Evolutionary conservation across 2,797 vertebrate species (phyloP), one percentile per base, ranked within the genome.

Genomic region (Lithobates sylvaticus): DNA sequence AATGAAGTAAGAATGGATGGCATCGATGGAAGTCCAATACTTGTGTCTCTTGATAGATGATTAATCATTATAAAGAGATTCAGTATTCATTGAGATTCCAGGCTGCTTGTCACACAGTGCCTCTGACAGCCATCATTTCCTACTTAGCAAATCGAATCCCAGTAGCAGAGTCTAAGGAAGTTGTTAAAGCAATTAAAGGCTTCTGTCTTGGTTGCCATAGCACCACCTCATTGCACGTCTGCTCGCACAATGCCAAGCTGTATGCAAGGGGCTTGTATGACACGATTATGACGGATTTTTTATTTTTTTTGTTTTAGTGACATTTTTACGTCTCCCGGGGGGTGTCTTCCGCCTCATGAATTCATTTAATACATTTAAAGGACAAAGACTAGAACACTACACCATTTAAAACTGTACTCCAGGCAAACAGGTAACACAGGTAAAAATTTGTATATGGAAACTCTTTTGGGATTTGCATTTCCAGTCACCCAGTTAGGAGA

Each of bases 181-280:
- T 94, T 94, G 94, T 95, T 94, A 92, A 92, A 92, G 93, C 94
- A 95, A 94, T 95, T 95, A 95, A 94, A 94, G 91, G 90, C 91
- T 92, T 90, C 92, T 94, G 90, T 92, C 91, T 21, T 90, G 91
- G 95, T 95, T 96, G 93, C 95, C 95, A 95, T 95, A 95, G 95
- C 91, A 95, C 92, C 95, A 91, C 91, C 90, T 93, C 91, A 90
- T 89, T 92, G 89, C 74, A 91, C 91, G 90, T 92, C 93, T 94
- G 89, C 88, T 87, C 88, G 93, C 93, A 91, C 95, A 93, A 95
- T 95, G 95, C 96, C 95, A 95, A 91, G 90, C 89, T 91, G 92
- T 92, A 92, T 93, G 91, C 91, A 93, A 88, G 89, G 91, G 89
- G 93, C 94, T 91, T 91, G 91, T 76, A 89, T 92, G 92, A 90